Conservation (phyloP, 2,797 vertebrate genomes). For the Gobionotothen gibberifrons region DNA sequence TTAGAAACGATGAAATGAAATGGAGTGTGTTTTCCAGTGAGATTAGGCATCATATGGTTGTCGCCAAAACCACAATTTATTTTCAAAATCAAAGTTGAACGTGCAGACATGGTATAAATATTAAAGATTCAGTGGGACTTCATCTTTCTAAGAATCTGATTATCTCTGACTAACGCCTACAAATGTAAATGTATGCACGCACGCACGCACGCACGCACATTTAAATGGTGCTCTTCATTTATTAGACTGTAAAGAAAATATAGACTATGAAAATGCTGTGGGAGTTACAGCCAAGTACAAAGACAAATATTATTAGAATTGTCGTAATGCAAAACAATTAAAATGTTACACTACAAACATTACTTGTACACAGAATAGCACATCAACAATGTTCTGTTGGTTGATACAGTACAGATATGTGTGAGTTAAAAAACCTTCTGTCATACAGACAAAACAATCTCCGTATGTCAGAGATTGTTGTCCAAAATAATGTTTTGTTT, state of each 20-base stretch:
- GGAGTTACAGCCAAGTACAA: background rate
- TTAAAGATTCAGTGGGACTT: background rate
- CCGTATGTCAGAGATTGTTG: too few relatives aligned
- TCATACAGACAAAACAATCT: too few relatives aligned
- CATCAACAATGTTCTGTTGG: too few relatives aligned
- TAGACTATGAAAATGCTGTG: background rate
- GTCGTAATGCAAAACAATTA: background rate
- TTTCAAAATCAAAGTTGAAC: constrained; percentile 3
- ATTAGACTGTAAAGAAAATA: background rate
- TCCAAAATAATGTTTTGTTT: too few relatives aligned
- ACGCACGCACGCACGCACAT: too few relatives aligned
- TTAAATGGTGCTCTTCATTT: background rate
- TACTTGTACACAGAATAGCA: too few relatives aligned
- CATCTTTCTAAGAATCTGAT: background rate
- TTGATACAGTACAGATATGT: too few relatives aligned
- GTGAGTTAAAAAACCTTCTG: too few relatives aligned
- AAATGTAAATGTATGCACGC: too few relatives aligned
- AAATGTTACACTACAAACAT: too few relatives aligned
- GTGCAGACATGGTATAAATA: background rate
- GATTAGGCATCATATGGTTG: constrained; percentile 39
- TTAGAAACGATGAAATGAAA: constrained; percentile 44
- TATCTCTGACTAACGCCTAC: background rate
- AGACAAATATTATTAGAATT: too few relatives aligned
- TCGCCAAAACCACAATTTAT: background rate
- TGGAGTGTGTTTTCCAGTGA: constrained; percentile 41